A percentile compares a stretch with the other conserved stretches of the same genome.
Conservation (phyloP, 1,140 invertebrate species). For the Euborellia annulipes region DNA sequence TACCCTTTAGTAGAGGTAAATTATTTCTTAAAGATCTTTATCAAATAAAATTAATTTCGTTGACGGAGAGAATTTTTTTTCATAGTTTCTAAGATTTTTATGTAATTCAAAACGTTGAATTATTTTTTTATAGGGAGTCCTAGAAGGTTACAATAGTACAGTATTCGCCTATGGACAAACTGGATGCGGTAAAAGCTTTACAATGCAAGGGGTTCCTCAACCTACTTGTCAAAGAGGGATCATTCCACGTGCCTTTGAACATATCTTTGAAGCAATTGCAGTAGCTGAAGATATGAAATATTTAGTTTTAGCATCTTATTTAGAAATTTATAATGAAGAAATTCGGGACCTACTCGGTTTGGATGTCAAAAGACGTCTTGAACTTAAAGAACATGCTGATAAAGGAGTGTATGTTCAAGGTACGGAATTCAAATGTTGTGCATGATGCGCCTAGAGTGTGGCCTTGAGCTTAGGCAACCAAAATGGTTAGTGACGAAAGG, state of each 20-base stretch:
- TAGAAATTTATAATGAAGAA: slow-evolving; percentile 89
- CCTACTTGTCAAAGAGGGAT: slow-evolving; percentile 46
- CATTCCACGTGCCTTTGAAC: slow-evolving; percentile 76
- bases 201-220: slow-evolving; percentile 56
- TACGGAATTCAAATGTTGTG: slow-evolving; percentile 16
- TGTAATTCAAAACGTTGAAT: slow-evolving; percentile 23
- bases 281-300: slow-evolving; percentile 67
- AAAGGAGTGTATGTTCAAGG: slow-evolving; percentile 67
- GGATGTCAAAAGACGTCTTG: slow-evolving; percentile 46
- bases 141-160: slow-evolving; percentile 77
- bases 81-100: no score
- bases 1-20: slow-evolving; percentile 48
- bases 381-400: slow-evolving; percentile 64
- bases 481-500: no score
- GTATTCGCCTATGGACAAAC: slow-evolving; percentile 83
- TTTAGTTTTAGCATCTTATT: slow-evolving; percentile 75
- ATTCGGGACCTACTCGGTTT: slow-evolving; percentile 60
- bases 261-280: slow-evolving; percentile 82
- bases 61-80: no score
- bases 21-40: not conserved
- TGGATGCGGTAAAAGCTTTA: slow-evolving; percentile 66
- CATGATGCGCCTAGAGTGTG: no score
- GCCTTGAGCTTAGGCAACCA: no score
- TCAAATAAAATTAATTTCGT: not conserved
- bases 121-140: slow-evolving; percentile 44